Evolutionary conservation across 1,140 invertebrate genomes (phyloP).

Genomic region (Bombyx mandarina): DNA sequence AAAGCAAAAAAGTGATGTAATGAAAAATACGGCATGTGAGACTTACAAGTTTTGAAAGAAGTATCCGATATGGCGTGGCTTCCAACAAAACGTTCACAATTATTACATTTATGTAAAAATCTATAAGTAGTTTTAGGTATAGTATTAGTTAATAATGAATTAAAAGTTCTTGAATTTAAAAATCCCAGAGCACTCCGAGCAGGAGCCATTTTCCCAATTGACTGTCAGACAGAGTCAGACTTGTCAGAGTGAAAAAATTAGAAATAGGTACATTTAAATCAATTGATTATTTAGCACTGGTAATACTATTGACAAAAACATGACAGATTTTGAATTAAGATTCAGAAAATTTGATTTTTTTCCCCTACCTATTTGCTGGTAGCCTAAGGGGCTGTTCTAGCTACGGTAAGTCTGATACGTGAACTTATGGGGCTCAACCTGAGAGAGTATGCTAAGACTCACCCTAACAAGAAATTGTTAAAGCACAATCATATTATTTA

Average conservation of each 20-base stretch:
- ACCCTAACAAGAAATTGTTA: too few relatives aligned
- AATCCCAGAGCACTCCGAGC: constrained; percentile 65
- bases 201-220: constrained; percentile 57
- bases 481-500: too few relatives aligned
- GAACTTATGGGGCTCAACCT: too few relatives aligned
- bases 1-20: constrained; percentile 56
- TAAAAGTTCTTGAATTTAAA: constrained; percentile 63
- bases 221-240: not conserved
- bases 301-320: too few relatives aligned
- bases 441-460: too few relatives aligned
- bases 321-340: too few relatives aligned
- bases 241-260: not conserved
- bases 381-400: too few relatives aligned
- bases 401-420: too few relatives aligned
- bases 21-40: constrained; percentile 49
- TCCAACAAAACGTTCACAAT: constrained; percentile 43
- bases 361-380: too few relatives aligned
- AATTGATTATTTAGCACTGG: too few relatives aligned
- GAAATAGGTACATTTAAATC: too few relatives aligned
- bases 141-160: constrained; percentile 49
- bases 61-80: constrained; percentile 24
- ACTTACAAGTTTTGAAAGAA: constrained; percentile 59
- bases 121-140: constrained; percentile 52
- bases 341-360: too few relatives aligned
- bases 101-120: constrained; percentile 55